Conservation (phyloP, 2,113 vertebrate species). For the Oryzias curvinotus region DNA sequence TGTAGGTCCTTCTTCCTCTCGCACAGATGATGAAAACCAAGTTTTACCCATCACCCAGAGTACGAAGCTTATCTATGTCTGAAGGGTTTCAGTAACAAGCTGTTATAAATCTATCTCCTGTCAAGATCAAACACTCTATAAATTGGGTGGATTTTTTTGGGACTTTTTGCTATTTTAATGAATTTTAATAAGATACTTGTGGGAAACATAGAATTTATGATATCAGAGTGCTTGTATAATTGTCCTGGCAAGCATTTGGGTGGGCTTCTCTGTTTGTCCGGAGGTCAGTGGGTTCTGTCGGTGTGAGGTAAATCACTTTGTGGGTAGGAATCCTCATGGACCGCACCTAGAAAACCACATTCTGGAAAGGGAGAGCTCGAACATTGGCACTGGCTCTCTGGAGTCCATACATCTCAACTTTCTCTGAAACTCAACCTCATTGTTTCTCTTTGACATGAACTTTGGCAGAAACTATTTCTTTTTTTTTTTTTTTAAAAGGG, state of each 20-base stretch:
- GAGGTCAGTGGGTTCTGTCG: constrained; percentile 57
- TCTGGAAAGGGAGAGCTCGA: constrained; percentile 29
- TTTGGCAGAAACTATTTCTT: constrained; percentile 37
- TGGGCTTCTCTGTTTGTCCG: constrained; percentile 28
- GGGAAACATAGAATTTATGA: constrained; percentile 24
- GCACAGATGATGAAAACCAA: constrained; percentile 26
- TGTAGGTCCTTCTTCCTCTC: constrained; percentile 22
- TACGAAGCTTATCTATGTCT: constrained; percentile 20
- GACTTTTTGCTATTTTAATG: constrained; percentile 14
- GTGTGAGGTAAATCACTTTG: constrained; percentile 65
- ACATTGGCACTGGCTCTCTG: constrained; percentile 29
- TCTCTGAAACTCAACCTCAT: constrained; percentile 44
- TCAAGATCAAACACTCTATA: constrained; percentile 14
- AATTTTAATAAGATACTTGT: constrained; percentile 8
- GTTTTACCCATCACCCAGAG: constrained; percentile 3
- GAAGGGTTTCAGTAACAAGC: constrained; percentile 17
- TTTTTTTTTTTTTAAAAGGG: constrained; percentile 2
- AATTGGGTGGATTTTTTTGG: neutral
- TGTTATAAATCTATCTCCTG: constrained; percentile 4
- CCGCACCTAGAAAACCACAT: constrained; percentile 57
- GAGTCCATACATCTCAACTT: constrained; percentile 50
- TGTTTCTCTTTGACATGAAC: constrained; percentile 47
- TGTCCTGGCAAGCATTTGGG: constrained; percentile 26
- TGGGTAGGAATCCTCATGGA: constrained; percentile 22
- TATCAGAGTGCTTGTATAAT: constrained; percentile 13